phyloP scores from a whole-genome alignment of 2,888 invertebrate species.

The Gerris lacustris region DNA sequence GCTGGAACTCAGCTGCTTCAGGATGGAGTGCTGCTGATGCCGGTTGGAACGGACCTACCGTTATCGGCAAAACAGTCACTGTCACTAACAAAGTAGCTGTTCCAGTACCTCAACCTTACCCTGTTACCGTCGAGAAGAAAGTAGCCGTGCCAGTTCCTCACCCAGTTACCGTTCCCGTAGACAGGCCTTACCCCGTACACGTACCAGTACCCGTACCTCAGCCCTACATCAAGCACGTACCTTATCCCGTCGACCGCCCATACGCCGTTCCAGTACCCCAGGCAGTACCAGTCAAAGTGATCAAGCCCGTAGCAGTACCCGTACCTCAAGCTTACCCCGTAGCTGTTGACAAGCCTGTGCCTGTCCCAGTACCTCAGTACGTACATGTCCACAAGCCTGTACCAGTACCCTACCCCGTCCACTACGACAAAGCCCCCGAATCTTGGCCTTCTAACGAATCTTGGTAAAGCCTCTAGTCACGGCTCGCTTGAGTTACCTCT shows the following conservation, averaged over 20 bases:
- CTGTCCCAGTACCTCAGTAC: neutral
- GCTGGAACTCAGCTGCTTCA: no score
- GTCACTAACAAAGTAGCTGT: constrained; percentile 18
- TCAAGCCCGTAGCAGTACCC: neutral
- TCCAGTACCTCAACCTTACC: constrained; percentile 8
- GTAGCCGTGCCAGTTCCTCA: constrained; percentile 15
- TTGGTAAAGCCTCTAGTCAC: no score
- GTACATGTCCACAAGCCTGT: no score
- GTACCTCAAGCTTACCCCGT: neutral
- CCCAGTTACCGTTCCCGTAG: neutral
- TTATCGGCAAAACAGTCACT: no score
- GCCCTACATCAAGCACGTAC: no score
- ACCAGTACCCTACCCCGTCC: neutral
- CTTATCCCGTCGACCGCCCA: no score
- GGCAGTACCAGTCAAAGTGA: neutral
- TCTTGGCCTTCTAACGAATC: neutral
- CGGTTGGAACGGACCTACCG: no score
- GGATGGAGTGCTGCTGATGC: no score
- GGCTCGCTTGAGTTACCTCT: no score
- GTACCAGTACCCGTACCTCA: no score
- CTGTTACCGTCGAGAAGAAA: constrained; percentile 14
- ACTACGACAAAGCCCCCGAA: constrained; percentile 5
- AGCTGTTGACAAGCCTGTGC: constrained; percentile 7
- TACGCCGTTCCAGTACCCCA: neutral
- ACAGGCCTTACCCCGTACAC: no score